Percentiles rank a stretch among this genome's conserved stretches.
These are phyloP conservation scores for Candidula unifasciata DNA, from an alignment of 2,888 invertebrate genomes.

Conservation along the genomic window DNA sequence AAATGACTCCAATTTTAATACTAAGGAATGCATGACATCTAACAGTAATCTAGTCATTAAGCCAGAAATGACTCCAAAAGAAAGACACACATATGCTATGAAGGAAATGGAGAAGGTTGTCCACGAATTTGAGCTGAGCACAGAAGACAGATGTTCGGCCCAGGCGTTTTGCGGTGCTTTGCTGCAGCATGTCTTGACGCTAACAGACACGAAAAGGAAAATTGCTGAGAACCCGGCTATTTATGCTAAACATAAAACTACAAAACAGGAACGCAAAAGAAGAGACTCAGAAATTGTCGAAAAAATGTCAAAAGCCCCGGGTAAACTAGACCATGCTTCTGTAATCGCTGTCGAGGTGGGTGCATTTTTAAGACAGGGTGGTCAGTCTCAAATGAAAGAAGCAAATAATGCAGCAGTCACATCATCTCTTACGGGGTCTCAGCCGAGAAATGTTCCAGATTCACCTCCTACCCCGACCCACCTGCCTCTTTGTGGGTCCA, in stretches of 20 bases:
- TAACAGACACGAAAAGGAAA: conserved; percentile 89
- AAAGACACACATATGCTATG: conserved; percentile 89
- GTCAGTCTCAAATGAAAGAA: not conserved
- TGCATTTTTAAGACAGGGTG: conserved; percentile 66
- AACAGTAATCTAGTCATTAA: conserved; percentile 59
- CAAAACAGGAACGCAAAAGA: conserved; percentile 70
- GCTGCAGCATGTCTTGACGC: conserved; percentile 77
- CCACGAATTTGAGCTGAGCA: conserved; percentile 76
- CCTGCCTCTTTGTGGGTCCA: conserved; percentile 44
- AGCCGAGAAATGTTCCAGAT: conserved; percentile 22
- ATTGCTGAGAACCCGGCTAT: conserved; percentile 85
- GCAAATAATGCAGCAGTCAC: not conserved
- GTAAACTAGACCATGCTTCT: conserved; percentile 92
- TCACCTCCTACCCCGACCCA: conserved; percentile 49
- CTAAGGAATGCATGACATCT: conserved; percentile 50
- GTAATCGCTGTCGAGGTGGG: conserved; percentile 88
- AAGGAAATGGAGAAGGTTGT: conserved; percentile 79
- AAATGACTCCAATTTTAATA: conserved; percentile 57
- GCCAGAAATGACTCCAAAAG: conserved; percentile 75
- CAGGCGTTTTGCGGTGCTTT: conserved; percentile 77
- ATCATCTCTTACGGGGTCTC: not conserved
- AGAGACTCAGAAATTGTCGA: conserved; percentile 81
- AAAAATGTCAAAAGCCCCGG: conserved; percentile 87
- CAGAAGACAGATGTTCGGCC: conserved; percentile 74
- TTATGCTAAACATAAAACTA: conserved; percentile 71